Evolutionary conservation across 2,113 vertebrate genomes (phyloP).

Genomic region (Rafetus swinhoei): DNA sequence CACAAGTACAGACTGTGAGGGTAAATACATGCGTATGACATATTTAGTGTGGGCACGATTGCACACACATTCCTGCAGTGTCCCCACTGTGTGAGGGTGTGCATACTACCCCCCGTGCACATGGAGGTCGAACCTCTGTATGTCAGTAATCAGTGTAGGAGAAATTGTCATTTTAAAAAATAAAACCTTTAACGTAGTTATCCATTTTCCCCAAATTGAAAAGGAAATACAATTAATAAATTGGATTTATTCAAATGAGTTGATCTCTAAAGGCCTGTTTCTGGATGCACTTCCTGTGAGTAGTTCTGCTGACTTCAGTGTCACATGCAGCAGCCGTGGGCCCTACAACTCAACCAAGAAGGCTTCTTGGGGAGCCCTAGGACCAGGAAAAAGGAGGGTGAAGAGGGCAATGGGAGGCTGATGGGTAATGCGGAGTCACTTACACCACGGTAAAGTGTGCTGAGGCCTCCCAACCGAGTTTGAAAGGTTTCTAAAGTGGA

Average conservation of each 20-base stretch:
- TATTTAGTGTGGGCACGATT: background rate
- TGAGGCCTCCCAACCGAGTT: slow-evolving; percentile 11
- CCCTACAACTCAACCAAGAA: slow-evolving; percentile 47
- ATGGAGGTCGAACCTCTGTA: background rate
- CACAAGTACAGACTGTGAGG: slow-evolving; percentile 8
- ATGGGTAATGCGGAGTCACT: slow-evolving; percentile 12
- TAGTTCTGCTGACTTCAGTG: slow-evolving; percentile 24
- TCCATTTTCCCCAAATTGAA: slow-evolving; percentile 18
- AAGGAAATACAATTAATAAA: slow-evolving; percentile 32
- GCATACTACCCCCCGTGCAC: background rate
- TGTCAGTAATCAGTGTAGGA: slow-evolving; percentile 17
- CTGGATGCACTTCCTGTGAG: background rate
- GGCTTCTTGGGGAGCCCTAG: slow-evolving; percentile 29
- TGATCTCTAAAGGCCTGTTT: slow-evolving; percentile 18
- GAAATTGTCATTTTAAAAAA: slow-evolving; percentile 6
- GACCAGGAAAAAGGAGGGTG: slow-evolving; percentile 32
- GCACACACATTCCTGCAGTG: background rate
- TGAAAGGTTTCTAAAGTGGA: background rate
- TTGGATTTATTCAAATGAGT: background rate
- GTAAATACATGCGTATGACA: slow-evolving; percentile 3
- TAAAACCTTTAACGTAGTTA: background rate
- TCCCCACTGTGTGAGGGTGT: background rate
- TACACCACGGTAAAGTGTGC: background rate
- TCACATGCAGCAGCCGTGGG: slow-evolving; percentile 22
- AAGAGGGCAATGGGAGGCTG: slow-evolving; percentile 38